A percentile compares a stretch with the other conserved stretches of the same genome.
Conservation (phyloP, 2,797 vertebrate species). For the Amblyopsis hoosieri region DNA sequence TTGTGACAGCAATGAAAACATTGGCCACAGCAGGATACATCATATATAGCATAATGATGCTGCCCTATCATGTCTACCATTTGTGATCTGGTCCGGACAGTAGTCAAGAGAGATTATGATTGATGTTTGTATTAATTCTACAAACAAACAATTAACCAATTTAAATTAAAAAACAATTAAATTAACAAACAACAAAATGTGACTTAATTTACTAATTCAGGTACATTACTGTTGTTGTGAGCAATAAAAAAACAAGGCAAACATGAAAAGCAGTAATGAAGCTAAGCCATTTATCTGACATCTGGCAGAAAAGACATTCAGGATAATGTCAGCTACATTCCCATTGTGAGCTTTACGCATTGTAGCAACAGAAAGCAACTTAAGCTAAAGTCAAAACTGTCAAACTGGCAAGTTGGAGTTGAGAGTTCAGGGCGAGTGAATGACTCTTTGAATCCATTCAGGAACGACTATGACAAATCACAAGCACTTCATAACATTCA, state of each 20-base stretch:
- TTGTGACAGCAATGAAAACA: constrained; percentile 26
- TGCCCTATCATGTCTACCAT: constrained; percentile 3
- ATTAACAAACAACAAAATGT: background rate
- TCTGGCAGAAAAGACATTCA: constrained; percentile 48
- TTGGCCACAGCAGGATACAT: constrained; percentile 36
- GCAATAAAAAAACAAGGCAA: constrained; percentile 32
- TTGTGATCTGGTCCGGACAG: background rate
- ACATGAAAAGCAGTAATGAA: constrained; percentile 42
- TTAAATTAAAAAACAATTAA: too few relatives aligned
- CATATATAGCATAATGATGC: background rate
- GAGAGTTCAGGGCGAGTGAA: constrained; percentile 1
- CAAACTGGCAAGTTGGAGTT: constrained; percentile 19
- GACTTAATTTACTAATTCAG: constrained; percentile 15
- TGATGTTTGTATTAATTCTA: constrained; percentile 1
- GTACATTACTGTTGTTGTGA: constrained; percentile 8
- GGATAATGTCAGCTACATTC: constrained; percentile 51
- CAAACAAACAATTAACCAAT: too few relatives aligned
- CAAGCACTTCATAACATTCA: too few relatives aligned
- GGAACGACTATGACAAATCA: too few relatives aligned
- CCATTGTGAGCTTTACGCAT: constrained; percentile 44
- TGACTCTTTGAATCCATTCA: too few relatives aligned
- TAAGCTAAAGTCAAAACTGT: constrained; percentile 14
- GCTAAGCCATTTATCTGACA: constrained; percentile 56
- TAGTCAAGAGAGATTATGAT: background rate
- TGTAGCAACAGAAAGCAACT: constrained; percentile 46